A percentile compares a stretch with the other conserved stretches of the same genome.
phyloP scores from a whole-genome alignment of 2,113 vertebrate genomes.

The Caranx melampygus region DNA sequence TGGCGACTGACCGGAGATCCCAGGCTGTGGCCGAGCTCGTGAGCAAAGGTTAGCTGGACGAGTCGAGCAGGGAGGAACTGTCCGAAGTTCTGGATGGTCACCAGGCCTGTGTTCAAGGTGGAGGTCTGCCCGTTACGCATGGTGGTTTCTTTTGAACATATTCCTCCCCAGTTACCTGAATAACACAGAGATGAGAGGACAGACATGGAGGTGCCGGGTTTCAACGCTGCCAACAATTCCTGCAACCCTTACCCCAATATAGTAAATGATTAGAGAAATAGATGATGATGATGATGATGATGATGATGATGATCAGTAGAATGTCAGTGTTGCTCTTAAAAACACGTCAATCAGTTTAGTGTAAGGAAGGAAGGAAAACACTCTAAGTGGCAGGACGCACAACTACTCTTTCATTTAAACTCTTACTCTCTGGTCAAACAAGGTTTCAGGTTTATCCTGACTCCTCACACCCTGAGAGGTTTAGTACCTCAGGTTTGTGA shows the following conservation, averaged over 20 bases:
- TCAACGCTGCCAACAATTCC: background rate
- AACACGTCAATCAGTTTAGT: background rate
- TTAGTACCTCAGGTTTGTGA: no score
- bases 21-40: constrained; percentile 88
- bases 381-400: no score
- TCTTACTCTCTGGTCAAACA: no score
- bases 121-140: constrained; percentile 22
- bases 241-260: background rate
- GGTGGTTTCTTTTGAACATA: constrained; percentile 79
- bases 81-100: constrained; percentile 87
- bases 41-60: constrained; percentile 85
- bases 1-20: constrained; percentile 83
- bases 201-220: background rate
- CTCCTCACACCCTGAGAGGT: no score
- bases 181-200: constrained; percentile 24
- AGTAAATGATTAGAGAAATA: background rate
- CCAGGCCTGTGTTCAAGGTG: constrained; percentile 84
- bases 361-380: no score
- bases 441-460: no score
- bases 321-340: no score
- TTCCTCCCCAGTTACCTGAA: constrained; percentile 84
- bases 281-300: background rate
- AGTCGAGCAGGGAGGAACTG: constrained; percentile 77
- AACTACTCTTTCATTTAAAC: no score
- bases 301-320: no score